Evolutionary conservation across 2,797 vertebrate genomes (phyloP).

Genomic region (Stomatorhinus walkeri): DNA sequence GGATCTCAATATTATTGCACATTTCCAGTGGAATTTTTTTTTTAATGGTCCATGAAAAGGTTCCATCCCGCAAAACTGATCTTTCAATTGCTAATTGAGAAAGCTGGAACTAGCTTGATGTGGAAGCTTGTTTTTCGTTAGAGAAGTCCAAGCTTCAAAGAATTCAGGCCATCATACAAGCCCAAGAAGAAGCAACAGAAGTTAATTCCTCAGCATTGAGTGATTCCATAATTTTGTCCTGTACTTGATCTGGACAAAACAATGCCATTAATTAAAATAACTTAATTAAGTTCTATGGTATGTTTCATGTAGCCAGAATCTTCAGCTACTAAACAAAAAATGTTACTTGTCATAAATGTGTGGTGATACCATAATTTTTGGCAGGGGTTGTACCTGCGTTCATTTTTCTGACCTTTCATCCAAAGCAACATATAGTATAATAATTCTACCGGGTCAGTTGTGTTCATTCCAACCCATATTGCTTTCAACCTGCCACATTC

Average conservation of each 20-base stretch:
- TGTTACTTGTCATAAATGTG: background rate
- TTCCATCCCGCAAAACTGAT: background rate
- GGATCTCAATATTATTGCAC: background rate
- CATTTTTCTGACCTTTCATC: background rate
- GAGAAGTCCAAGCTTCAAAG: background rate
- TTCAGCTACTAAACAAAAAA: background rate
- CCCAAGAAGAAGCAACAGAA: background rate
- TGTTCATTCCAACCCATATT: background rate
- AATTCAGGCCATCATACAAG: background rate
- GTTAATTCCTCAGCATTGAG: no score
- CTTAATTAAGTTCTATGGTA: background rate
- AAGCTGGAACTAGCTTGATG: background rate
- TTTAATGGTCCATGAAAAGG: background rate
- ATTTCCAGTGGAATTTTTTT: background rate
- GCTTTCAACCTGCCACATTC: background rate
- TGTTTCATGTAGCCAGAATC: background rate
- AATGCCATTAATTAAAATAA: background rate
- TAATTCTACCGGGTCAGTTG: background rate
- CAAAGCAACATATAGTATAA: background rate
- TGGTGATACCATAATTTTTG: background rate
- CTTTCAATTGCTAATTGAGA: background rate
- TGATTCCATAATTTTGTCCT: background rate
- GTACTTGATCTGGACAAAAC: background rate
- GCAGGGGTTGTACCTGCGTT: background rate
- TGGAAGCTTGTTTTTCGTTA: background rate